Evolutionary conservation across 2,797 vertebrate genomes (phyloP), one percentile per base, ranked within the genome.

Genomic region (Tympanoctomys barrerae): DNA sequence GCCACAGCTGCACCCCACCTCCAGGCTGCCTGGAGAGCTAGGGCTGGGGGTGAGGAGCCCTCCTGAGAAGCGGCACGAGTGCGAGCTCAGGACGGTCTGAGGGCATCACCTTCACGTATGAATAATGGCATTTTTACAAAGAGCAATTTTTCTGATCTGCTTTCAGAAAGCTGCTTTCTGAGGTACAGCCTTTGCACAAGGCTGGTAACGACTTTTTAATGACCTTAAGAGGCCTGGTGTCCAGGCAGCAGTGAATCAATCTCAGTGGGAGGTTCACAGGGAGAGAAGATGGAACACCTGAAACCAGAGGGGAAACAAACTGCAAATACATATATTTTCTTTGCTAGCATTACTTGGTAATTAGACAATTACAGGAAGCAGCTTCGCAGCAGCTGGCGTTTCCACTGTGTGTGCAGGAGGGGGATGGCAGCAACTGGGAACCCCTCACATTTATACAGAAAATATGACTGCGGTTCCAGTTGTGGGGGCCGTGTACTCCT

Each of bases 181-280:
- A 96, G 88, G 91, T 94, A 77, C 79, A 87, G 94, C 64, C 94
- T 96, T 94, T 94, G 82, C 77, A 93, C 94, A 94, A 98, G 88
- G 94, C 84, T 95, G 94, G 90, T 95, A 97, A 97, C 12, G 92
- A 87, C 95, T 97, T 96, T 97, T 97, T 97, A 97, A 97, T 97
- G 97, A 97, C 96, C 97, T 97, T 87, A 91, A 96, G 94, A 95
- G 95, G 94, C 92, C 91, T 77, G 86, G 85, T 95, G 96, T 97
- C 97, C 86, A 49, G 93, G 97, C 90, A 62, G 92, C 91, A 66
- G 96, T 82, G 97, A 97, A 33, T 97, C 95, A 36, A 2, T 87
- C 96, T 97, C 93, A 31, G 92, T 94, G 93, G 96, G 97, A 82
- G 81, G 93, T 33, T 89, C 70, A 7, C 4, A 11, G 77, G 54